A percentile compares a stretch with the other conserved stretches of the same genome.
Evolutionary conservation across 2,113 vertebrate species (phyloP).

Genomic region (Zootoca vivipara): DNA sequence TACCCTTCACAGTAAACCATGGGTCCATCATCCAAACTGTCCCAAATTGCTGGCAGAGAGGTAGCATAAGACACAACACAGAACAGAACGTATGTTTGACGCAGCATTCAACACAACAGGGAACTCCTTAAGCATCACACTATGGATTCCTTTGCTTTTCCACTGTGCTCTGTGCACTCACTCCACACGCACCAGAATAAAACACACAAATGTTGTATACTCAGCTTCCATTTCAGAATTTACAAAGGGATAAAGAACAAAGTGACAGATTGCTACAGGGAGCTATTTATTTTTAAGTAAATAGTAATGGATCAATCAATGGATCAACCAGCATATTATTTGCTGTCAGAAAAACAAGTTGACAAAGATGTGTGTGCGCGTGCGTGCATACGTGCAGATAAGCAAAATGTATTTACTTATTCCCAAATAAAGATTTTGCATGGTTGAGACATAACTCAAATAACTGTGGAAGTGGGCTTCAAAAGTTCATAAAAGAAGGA

Average conservation of each 20-base stretch:
- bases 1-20: background rate
- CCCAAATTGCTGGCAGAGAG: no score
- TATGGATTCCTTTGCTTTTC: no score
- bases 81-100: no score
- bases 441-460: slow-evolving; percentile 13
- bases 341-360: slow-evolving; percentile 22
- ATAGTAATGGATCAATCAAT: slow-evolving; percentile 11
- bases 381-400: no score
- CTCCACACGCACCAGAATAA: no score
- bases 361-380: background rate
- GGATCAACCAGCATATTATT: slow-evolving; percentile 37
- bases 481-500: slow-evolving; percentile 15
- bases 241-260: slow-evolving; percentile 12
- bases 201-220: background rate
- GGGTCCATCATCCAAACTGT: no score
- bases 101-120: no score
- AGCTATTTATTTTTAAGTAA: background rate
- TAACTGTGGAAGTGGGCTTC: background rate
- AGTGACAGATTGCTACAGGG: background rate
- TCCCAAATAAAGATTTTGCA: background rate
- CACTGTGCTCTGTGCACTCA: no score
- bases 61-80: no score
- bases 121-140: no score
- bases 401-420: background rate
- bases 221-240: background rate